Evolutionary conservation across 2,888 invertebrate genomes (phyloP).

Genomic region (Neoaliturus tenellus): DNA sequence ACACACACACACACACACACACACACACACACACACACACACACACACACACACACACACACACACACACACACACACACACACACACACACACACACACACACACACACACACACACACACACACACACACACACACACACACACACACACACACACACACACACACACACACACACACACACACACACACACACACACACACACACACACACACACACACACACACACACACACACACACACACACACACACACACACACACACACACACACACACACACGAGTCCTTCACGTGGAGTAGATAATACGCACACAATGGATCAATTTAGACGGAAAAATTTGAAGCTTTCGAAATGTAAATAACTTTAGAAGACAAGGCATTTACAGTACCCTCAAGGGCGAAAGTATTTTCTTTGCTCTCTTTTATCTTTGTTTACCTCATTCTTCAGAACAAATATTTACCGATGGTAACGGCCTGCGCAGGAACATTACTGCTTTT

Average conservation of each 20-base stretch:
- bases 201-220: conserved; percentile 50
- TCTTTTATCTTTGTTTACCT: conserved; percentile 30
- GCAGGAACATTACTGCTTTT: conserved; percentile 3
- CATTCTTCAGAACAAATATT: conserved; percentile 20
- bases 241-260: conserved; percentile 50
- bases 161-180: conserved; percentile 50
- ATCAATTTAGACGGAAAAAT: too few relatives aligned
- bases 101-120: conserved; percentile 51
- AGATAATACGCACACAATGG: too few relatives aligned
- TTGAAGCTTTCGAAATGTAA: too few relatives aligned
- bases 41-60: conserved; percentile 52
- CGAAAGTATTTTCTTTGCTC: background rate
- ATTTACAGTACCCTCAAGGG: background rate
- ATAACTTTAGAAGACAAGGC: too few relatives aligned
- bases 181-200: conserved; percentile 50
- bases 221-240: conserved; percentile 50
- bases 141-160: conserved; percentile 50
- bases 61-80: conserved; percentile 51
- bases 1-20: conserved; percentile 52
- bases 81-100: conserved; percentile 47
- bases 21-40: conserved; percentile 52
- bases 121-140: conserved; percentile 50
- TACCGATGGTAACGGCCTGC: background rate
- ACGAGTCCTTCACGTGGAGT: too few relatives aligned
- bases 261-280: conserved; percentile 47